Base-by-base conservation (phyloP, 2,797 vertebrate genomes). In the Mus minutoides region DNA sequence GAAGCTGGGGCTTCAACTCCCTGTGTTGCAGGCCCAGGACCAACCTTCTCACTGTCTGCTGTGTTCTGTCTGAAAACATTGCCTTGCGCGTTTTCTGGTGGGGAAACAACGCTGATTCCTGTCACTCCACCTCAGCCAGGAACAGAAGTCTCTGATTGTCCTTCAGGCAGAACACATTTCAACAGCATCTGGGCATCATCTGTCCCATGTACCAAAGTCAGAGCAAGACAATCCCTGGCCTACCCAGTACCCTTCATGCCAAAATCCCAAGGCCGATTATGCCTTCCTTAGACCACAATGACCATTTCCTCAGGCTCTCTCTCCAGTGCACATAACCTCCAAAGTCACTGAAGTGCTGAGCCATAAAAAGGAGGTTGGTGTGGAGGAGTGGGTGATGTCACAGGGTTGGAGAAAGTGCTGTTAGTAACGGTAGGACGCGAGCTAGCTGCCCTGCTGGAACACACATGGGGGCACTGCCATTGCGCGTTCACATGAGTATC, bases 401-500 rank as follows among this genome's bases (percentile, higher is more conserved):
- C 22, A 17, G 26, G 56, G 21, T 40, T 69, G 34, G 67, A 7
- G 34, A 75, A 40, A 49, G 29, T 37, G 43, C n/a, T 43, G 3
- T 14, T 67, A 67, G 37, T 40, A 52, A n/a, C 10, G 46, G 69
- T 17, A 19, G 17, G 22, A 31, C 91, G 87, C 0, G 1, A 84
- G 75, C 73, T 69, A 90, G n/a, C 56, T 34, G 21, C 46, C 56
- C 73, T 11, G 67, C 13, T 31, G 19, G 71, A 16, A 2, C 26
- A 6, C 13, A 0, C 2, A 0, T n/a, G 17, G 13, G 34, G 9
- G 19, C 40, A 3, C 31, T 56, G 37, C 52, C 19, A 2, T 2
- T 4, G 4, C 2, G 11, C 1, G 4, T 3, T 26, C 19, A 8
- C 7, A 11, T 26, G n/a, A n/a, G 6, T 34, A 4, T 62, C 13